These are phyloP conservation scores for Rhinatrema bivittatum DNA, from an alignment of 2,797 vertebrate species.

Conservation along the genomic window DNA sequence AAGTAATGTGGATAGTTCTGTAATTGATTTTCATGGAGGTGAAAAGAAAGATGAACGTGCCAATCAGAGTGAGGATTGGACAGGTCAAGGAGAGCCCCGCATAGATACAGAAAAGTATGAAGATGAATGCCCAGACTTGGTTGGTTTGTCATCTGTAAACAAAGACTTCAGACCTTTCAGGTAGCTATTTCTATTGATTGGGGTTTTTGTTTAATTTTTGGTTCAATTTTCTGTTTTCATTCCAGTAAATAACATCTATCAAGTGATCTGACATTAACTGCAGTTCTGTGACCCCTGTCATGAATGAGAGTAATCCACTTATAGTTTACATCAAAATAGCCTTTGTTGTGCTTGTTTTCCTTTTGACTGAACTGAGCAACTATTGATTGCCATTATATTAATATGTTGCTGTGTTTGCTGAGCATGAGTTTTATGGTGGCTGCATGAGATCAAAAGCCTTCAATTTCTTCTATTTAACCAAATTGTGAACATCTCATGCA, in stretches of 20 bases:
- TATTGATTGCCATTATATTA: background rate
- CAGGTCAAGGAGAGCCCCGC: background rate
- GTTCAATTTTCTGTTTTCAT: background rate
- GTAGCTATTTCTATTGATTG: conserved; percentile 23
- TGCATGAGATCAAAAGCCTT: no score
- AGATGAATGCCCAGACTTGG: conserved; percentile 27
- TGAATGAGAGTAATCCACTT: conserved; percentile 7
- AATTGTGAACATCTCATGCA: no score
- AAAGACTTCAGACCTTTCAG: conserved; percentile 36
- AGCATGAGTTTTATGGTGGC: no score
- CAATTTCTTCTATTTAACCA: no score
- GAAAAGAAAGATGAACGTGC: conserved; percentile 9
- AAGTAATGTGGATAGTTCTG: conserved; percentile 17
- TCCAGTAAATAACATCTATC: background rate
- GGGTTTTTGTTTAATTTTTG: background rate
- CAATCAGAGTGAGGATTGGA: background rate
- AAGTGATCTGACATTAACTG: background rate
- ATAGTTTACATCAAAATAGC: conserved; percentile 2
- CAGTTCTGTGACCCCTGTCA: background rate
- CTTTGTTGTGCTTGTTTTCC: background rate
- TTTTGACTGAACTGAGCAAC: rapidly evolving
- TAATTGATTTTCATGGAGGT: conserved; percentile 2
- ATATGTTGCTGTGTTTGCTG: background rate
- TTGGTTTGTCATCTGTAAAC: conserved; percentile 20
- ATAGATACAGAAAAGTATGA: conserved; percentile 4